phyloP scores from a whole-genome alignment of 2,888 invertebrate species.

The Epicampocera succincta region DNA sequence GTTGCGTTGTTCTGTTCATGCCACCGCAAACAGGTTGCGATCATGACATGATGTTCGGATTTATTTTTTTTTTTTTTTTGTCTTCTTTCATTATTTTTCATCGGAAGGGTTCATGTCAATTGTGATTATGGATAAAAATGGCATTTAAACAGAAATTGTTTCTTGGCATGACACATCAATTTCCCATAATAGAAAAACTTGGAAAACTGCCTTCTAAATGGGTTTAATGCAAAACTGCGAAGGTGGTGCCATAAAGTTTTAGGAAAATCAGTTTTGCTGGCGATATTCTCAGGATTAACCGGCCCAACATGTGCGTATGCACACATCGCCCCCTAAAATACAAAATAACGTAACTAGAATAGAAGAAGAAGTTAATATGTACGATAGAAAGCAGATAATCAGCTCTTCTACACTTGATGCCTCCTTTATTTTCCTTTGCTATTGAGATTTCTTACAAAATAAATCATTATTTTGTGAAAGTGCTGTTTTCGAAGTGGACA shows the following conservation, averaged over 20 bases:
- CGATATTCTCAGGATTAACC: too few species aligned
- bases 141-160: conserved; percentile 79
- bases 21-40: conserved; percentile 12
- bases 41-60: conserved; percentile 23
- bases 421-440: too few species aligned
- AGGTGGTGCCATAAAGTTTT: conserved; percentile 46
- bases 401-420: too few species aligned
- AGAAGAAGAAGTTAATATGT: too few species aligned
- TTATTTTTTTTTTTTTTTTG: not conserved
- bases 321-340: too few species aligned
- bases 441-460: too few species aligned
- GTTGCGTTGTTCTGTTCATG: conserved; percentile 5
- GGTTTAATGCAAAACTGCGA: conserved; percentile 51
- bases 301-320: too few species aligned
- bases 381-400: too few species aligned
- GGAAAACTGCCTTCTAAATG: conserved; percentile 21
- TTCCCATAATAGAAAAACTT: conserved; percentile 68
- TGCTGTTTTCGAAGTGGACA: too few species aligned
- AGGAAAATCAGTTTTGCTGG: too few species aligned
- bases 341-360: too few species aligned
- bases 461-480: too few species aligned
- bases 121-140: conserved; percentile 70
- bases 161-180: conserved; percentile 81
- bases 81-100: conserved; percentile 21
- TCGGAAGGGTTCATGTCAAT: conserved; percentile 71